A percentile compares a stretch with the other conserved stretches of the same genome.
Evolutionary conservation across 37 sponge, comb jelly and placozoan genomes (phyloP).

Genomic region (Spongilla lacustris): DNA sequence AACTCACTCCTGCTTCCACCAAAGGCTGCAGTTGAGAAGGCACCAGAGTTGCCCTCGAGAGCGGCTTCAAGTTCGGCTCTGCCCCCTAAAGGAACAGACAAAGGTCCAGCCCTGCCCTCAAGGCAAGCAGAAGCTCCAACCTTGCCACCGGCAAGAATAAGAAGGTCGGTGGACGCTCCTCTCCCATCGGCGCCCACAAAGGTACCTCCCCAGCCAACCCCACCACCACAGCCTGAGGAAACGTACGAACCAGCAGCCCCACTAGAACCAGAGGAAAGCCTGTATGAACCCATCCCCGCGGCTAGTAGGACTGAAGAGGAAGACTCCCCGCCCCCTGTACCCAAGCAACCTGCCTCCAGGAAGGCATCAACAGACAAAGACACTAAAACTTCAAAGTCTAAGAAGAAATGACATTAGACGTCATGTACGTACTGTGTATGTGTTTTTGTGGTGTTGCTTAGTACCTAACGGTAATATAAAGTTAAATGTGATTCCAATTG

Average conservation of each 20-base stretch:
- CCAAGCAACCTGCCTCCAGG: neutral
- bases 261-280: conserved; percentile 27
- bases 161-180: neutral
- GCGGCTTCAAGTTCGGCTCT: neutral
- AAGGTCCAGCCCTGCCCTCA: neutral
- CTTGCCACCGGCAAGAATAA: neutral
- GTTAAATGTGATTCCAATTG: too few relatives aligned
- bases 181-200: neutral
- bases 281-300: conserved; percentile 47
- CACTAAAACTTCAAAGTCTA: neutral
- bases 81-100: neutral
- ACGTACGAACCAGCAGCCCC: neutral
- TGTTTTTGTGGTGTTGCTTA: neutral
- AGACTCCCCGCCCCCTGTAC: neutral
- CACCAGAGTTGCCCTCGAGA: too few relatives aligned
- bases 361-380: neutral
- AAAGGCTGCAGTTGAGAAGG: too few relatives aligned
- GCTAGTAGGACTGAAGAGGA: neutral
- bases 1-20: too few relatives aligned
- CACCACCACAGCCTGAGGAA: neutral
- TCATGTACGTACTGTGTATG: neutral
- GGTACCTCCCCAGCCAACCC: neutral
- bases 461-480: too few relatives aligned
- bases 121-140: neutral
- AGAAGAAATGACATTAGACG: neutral